These are phyloP conservation scores for Xiphorhynchus erythropygius DNA, from an alignment of 2,797 vertebrate genomes.

Conservation along the genomic window DNA sequence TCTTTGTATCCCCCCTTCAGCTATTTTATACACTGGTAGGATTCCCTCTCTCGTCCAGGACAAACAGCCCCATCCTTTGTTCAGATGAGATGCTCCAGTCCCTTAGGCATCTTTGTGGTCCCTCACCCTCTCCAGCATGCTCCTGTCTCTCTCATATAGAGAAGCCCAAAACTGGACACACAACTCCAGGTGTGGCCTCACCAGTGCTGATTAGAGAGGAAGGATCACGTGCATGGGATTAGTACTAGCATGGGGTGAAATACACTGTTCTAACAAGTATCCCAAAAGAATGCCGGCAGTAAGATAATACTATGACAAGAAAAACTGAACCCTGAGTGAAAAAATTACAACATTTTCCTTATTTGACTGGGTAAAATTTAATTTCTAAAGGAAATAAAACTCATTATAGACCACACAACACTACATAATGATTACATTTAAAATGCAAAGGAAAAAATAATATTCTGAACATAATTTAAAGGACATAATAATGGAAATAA, in stretches of 20 bases:
- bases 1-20: no score
- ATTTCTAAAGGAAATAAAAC: background rate
- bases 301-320: background rate
- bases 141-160: background rate
- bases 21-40: background rate
- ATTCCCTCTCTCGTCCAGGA: background rate
- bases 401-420: background rate
- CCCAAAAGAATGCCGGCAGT: background rate
- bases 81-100: background rate
- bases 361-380: background rate
- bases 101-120: background rate
- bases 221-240: background rate
- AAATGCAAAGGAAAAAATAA: background rate
- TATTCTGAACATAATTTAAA: background rate
- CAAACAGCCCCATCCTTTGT: background rate
- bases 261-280: background rate
- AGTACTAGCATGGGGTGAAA: background rate
- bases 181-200: background rate
- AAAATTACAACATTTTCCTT: background rate
- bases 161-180: background rate
- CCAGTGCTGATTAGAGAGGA: background rate
- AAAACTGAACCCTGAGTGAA: background rate
- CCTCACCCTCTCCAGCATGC: background rate
- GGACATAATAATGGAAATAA: background rate
- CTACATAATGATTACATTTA: background rate